Percentiles rank a stretch among this genome's conserved stretches.
phyloP scores from a whole-genome alignment of 2,797 vertebrate genomes.

The Morelia viridis region DNA sequence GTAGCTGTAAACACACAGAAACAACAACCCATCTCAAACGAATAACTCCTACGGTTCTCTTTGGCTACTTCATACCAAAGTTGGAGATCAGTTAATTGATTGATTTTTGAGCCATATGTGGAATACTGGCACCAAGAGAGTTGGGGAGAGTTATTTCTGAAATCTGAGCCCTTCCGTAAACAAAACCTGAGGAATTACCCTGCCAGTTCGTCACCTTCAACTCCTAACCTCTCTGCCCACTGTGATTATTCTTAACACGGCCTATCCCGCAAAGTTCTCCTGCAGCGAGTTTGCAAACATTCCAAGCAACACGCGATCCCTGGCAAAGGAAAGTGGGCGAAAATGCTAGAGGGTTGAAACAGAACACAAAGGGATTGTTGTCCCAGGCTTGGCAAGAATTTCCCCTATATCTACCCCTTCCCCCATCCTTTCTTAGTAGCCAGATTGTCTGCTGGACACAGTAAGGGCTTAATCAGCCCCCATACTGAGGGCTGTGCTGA shows the following conservation, averaged over 20 bases:
- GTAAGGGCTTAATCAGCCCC: neutral
- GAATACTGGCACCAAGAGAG: neutral
- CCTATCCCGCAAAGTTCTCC: slow-evolving; percentile 5
- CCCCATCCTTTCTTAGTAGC: neutral
- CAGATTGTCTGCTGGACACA: neutral
- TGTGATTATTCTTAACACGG: neutral
- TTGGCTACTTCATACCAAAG: neutral
- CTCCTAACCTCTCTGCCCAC: neutral
- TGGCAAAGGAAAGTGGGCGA: neutral
- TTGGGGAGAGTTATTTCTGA: neutral
- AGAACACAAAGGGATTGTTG: slow-evolving; percentile 16
- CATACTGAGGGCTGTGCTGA: neutral
- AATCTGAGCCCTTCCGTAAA: neutral
- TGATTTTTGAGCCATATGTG: neutral
- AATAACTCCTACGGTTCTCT: too few relatives aligned
- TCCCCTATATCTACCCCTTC: too few relatives aligned
- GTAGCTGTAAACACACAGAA: neutral
- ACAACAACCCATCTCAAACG: neutral
- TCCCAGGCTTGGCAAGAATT: neutral
- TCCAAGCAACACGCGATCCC: neutral
- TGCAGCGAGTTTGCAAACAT: slow-evolving; percentile 9
- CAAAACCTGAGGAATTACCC: neutral
- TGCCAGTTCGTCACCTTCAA: neutral
- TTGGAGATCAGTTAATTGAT: neutral
- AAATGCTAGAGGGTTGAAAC: neutral